Evolutionary conservation across 2,888 invertebrate genomes (phyloP).

Genomic region (Agapetus fuscipes): DNA sequence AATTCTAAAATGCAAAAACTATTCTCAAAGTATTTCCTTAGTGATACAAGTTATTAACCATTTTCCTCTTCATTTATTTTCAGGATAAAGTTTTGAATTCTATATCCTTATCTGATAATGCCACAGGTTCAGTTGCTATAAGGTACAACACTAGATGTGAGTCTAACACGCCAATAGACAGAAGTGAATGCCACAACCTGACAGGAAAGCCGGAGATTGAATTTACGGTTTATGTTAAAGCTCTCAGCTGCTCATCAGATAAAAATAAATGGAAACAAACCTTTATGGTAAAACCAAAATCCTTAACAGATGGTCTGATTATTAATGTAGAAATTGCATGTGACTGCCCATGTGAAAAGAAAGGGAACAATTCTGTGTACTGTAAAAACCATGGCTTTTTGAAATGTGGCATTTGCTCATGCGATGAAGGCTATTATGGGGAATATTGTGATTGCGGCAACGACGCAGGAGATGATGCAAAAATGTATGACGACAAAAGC

Average conservation of each 20-base stretch:
- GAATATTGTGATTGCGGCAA: constrained; percentile 31
- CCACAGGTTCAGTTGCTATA: constrained; percentile 40
- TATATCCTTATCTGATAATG: constrained; percentile 34
- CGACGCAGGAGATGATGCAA: constrained; percentile 23
- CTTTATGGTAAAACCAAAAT: constrained; percentile 61
- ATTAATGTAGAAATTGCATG: constrained; percentile 61
- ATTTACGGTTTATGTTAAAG: constrained; percentile 45
- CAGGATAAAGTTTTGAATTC: constrained; percentile 41
- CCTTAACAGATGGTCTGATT: constrained; percentile 57
- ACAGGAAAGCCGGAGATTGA: constrained; percentile 48
- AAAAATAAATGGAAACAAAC: constrained; percentile 35
- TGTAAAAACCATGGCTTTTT: constrained; percentile 41
- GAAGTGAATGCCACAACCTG: constrained; percentile 51
- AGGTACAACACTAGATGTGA: constrained; percentile 45
- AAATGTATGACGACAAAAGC: too few species aligned
- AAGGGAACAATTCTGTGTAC: constrained; percentile 30
- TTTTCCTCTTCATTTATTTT: too few species aligned
- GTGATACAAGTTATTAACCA: too few species aligned
- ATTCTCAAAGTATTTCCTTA: too few species aligned
- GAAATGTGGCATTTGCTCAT: constrained; percentile 53
- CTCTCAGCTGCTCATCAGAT: constrained; percentile 48
- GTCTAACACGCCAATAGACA: constrained; percentile 26
- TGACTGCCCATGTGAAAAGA: constrained; percentile 62
- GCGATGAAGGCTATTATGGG: constrained; percentile 35
- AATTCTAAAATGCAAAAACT: too few species aligned